Conservation (phyloP, 2,113 vertebrate genomes). For the Thamnophis sirtalis region DNA sequence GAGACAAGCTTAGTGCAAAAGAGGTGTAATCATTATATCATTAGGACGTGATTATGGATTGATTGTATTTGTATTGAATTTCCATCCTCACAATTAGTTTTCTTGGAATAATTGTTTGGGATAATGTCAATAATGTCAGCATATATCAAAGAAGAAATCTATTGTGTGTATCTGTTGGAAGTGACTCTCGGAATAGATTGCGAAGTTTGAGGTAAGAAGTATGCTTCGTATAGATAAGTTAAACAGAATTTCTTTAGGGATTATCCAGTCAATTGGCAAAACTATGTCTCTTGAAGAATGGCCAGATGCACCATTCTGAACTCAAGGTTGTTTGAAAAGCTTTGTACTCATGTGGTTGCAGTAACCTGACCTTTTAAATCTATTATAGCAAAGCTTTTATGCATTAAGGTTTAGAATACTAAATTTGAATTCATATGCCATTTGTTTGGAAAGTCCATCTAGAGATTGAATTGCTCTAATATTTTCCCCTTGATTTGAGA, state of each 20-base stretch:
- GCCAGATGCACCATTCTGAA: neutral
- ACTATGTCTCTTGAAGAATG: neutral
- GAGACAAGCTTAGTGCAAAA: neutral
- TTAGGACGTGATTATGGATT: neutral
- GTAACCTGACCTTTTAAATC: neutral
- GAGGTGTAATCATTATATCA: neutral
- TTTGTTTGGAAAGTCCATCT: neutral
- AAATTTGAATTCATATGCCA: neutral
- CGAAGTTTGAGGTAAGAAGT: neutral
- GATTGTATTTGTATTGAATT: neutral
- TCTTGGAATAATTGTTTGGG: neutral
- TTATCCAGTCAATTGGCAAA: neutral
- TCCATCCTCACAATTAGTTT: neutral
- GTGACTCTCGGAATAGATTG: neutral
- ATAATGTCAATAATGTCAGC: neutral
- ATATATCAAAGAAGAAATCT: neutral
- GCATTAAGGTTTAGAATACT: neutral
- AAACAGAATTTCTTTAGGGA: neutral
- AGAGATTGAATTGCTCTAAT: neutral
- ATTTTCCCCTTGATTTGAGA: neutral
- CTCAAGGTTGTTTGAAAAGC: neutral
- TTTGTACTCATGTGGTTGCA: neutral
- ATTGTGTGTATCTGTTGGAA: neutral
- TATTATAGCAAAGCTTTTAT: neutral
- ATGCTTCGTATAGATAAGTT: neutral